phyloP scores from a whole-genome alignment of 2,888 invertebrate genomes.

The Calameuta pallipes region DNA sequence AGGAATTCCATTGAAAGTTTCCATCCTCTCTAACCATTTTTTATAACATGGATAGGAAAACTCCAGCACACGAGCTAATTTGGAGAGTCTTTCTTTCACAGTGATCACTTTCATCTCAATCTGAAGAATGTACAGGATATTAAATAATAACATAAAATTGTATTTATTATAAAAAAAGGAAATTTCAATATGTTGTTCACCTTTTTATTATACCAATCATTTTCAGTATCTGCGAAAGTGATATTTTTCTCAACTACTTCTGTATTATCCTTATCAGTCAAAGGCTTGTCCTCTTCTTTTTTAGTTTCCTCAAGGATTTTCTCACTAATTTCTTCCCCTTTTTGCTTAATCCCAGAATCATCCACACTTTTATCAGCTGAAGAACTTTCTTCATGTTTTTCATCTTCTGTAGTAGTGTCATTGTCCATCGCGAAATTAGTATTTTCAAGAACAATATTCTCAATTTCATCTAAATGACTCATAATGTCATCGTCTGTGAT shows the following conservation, averaged over 20 bases:
- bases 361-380: conserved; percentile 25
- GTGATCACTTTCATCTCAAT: conserved; percentile 49
- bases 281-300: conserved; percentile 6
- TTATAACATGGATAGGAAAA: conserved; percentile 58
- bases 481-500: conserved; percentile 25
- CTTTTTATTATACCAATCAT: conserved; percentile 53
- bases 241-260: conserved; percentile 30
- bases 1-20: conserved; percentile 47
- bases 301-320: not conserved
- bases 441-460: conserved; percentile 49
- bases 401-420: conserved; percentile 28
- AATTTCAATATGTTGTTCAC: conserved; percentile 30
- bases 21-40: conserved; percentile 54
- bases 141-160: not conserved
- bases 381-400: not conserved
- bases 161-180: not conserved
- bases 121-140: conserved; percentile 30
- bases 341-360: not conserved
- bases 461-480: conserved; percentile 54
- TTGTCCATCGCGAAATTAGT: conserved; percentile 41
- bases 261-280: conserved; percentile 4
- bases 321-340: not conserved
- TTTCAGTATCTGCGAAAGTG: conserved; percentile 21
- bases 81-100: conserved; percentile 54
- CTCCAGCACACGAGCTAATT: conserved; percentile 57